Base-by-base conservation (phyloP, 2,113 vertebrate genomes). In the Myotis davidii region DNA sequence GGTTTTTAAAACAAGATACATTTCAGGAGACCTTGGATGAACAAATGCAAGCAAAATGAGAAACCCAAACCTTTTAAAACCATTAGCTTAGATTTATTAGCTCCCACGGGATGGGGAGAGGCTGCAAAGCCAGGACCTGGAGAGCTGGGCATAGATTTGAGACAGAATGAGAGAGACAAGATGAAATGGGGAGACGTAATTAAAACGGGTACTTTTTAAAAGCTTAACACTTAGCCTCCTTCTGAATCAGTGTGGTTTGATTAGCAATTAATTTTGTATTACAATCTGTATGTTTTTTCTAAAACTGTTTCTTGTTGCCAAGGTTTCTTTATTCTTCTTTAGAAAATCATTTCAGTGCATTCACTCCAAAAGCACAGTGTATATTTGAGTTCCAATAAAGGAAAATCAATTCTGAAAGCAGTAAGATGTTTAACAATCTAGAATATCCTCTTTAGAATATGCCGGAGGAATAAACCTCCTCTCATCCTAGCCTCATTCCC, bases 201-300 rank as follows among this genome's bases (percentile, higher is more conserved):
- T 72, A 50, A 87, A 91, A 83, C 0, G 8, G 77, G 37, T 6
- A 25, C 4, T 52, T 90, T 65, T 70, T 21, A 18, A 73, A 78
- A 94, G 81, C 45, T 64, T 82, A 85, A 81, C 59, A 52, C 32
- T 85, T 34, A 74, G 56, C 39, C 67, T 39, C 56, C 50, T 89
- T 96, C 50, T 56, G n/a, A 94, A 90, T 88, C 64, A 76, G 29
- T 52, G 39, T 54, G 69, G 72, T 83, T 4, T 86, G 69, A 78
- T 74, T n/a, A 86, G 79, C 73, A 91, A 77, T 94, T 85, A 42
- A 29, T 72, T 93, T 67, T 93, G 9, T 72, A 67, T 82, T 77
- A 52, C 25, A 70, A 89, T 54, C 83, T 72, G 7, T 74, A 67
- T 29, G 7, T 82, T 95, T 86, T 83, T 90, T 21, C 91, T 78